A percentile compares a stretch with the other conserved stretches of the same genome.
These are phyloP conservation scores for Corythornis vintsioides DNA, from an alignment of 2,113 vertebrate species.

Conservation along the genomic window DNA sequence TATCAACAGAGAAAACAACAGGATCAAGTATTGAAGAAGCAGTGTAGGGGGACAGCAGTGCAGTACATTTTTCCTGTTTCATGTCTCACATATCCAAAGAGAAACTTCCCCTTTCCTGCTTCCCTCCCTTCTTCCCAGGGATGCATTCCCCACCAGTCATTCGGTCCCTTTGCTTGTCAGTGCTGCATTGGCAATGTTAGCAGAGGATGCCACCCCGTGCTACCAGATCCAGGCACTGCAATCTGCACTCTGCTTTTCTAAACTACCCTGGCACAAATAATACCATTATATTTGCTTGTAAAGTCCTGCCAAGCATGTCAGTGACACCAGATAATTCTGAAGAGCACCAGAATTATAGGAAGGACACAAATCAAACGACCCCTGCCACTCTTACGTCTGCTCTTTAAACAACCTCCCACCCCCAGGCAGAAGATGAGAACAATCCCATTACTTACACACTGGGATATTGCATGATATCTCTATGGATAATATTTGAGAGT, in stretches of 20 bases:
- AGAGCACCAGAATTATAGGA: not conserved
- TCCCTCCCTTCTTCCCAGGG: not conserved
- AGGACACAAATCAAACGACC: not conserved
- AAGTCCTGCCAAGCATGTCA: not conserved
- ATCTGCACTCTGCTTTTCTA: not conserved
- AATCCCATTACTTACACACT: not conserved
- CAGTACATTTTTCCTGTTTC: not conserved
- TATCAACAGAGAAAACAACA: not conserved
- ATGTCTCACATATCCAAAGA: not conserved
- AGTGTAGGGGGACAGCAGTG: not conserved
- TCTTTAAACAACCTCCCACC: not conserved
- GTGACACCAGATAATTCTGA: not conserved
- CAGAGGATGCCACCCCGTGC: not conserved
- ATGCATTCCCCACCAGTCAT: not conserved
- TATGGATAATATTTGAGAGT: not conserved
- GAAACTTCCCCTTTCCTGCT: not conserved
- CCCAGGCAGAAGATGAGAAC: not conserved
- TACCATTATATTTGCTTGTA: not conserved
- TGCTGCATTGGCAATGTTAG: not conserved
- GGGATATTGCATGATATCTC: not conserved
- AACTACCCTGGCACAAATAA: not conserved
- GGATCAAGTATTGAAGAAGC: not conserved
- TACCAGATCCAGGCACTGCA: not conserved
- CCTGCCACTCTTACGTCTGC: not conserved
- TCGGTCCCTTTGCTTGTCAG: not conserved